Evolutionary conservation across 2,888 invertebrate species (phyloP), one percentile per base, ranked within the genome.

Genomic region (Diachrysia chrysitis): DNA sequence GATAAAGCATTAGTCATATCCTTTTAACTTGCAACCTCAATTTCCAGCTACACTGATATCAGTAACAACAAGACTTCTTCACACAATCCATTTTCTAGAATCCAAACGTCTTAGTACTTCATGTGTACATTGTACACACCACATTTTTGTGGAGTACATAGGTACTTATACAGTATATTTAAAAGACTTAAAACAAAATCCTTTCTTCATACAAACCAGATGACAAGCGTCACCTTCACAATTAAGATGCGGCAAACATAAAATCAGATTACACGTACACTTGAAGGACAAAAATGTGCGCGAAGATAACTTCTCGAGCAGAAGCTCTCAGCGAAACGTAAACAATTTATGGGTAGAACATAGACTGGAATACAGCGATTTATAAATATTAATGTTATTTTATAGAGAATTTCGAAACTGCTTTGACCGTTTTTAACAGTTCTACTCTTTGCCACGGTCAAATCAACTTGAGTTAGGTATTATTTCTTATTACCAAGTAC

Each of bases 261-360:
- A 63, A 72, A 83, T 81, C 78, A 70, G 84, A 85, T 85, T 75
- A 78, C 51, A 56, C 72, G 51, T 59, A 68, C 42, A 42, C 65
- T 63, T 77, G 78, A 78, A 63, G 75, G 69, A 71, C 75, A 76
- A 73, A 76, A 79, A 82, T 83, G 62, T 66, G 51, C 64, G 48
- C 59, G 14, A 10, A 79, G 82, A 82, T 79, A 80, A 83, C 79
- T 80, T 84, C 79, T 54, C 17, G 29, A 68, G 59, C 81, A 81
- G 75, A 74, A 75, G 69, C 69, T 78, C 71, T 68, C 17, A 57
- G 48, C 46, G 57, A 68, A 81, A 81, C 23, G 72, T 51, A 70
- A 74, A 72, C 25, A 60, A 70, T 48, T 69, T 65, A 71, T 66
- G 57, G 66, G 14, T 35, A 57, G 56, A 64, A 58, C 65, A 53